Evolutionary conservation across 2,797 vertebrate genomes (phyloP).

Genomic region (Phrynocephalus vlangalii): DNA sequence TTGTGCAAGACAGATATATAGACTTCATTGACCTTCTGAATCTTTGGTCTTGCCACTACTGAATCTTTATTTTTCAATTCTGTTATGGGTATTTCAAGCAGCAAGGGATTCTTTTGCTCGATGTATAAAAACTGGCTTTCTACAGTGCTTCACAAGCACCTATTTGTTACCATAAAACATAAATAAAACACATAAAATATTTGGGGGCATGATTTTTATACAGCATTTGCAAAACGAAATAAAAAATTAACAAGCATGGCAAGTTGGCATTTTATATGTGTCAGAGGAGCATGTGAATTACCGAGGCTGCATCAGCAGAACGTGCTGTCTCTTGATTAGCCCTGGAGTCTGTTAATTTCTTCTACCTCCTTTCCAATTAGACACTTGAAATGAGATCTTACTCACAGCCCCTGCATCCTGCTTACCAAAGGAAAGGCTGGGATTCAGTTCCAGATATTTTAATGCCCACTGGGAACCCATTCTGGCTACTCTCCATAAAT

Average conservation of each 20-base stretch:
- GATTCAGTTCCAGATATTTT: slow-evolving; percentile 44
- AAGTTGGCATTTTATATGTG: slow-evolving; percentile 15
- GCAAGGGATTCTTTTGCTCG: slow-evolving; percentile 8
- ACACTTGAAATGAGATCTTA: slow-evolving; percentile 39
- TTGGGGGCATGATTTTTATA: slow-evolving; percentile 65
- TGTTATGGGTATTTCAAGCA: background rate
- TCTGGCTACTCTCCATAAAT: background rate
- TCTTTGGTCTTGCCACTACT: background rate
- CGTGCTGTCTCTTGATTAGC: background rate
- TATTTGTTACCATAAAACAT: slow-evolving; percentile 58
- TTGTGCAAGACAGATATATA: no score
- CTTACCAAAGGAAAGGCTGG: slow-evolving; percentile 30
- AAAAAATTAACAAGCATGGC: slow-evolving; percentile 55
- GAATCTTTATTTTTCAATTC: background rate
- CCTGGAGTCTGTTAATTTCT: slow-evolving; percentile 42
- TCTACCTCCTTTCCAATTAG: slow-evolving; percentile 47
- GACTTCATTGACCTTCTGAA: background rate
- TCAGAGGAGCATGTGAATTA: background rate
- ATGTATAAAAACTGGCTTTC: slow-evolving; percentile 48
- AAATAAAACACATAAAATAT: slow-evolving; percentile 67
- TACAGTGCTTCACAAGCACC: slow-evolving; percentile 49
- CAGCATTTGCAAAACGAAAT: slow-evolving; percentile 59
- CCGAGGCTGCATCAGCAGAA: background rate
- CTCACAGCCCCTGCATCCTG: slow-evolving; percentile 41
- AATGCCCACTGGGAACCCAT: slow-evolving; percentile 20